Evolutionary conservation across 1,140 invertebrate species (phyloP).

Genomic region (Schlechtendalia chinensis): DNA sequence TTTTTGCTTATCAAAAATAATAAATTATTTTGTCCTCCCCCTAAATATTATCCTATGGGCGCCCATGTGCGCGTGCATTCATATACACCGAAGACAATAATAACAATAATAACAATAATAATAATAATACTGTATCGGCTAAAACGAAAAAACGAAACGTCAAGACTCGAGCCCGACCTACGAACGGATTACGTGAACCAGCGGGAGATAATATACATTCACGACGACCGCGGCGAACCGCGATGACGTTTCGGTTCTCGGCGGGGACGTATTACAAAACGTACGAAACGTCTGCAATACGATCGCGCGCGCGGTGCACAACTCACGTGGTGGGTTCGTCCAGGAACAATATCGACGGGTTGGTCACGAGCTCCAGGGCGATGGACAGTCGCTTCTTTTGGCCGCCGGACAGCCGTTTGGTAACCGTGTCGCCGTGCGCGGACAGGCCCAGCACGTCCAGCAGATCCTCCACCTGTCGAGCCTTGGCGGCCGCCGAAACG

Average conservation of each 20-base stretch:
- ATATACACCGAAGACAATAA: not conserved
- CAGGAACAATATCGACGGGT: constrained; percentile 75
- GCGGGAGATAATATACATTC: no score
- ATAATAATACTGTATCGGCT: not conserved
- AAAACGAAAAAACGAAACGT: not conserved
- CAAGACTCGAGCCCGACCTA: not conserved
- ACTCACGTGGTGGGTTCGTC: constrained; percentile 74
- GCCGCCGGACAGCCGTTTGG: constrained; percentile 67
- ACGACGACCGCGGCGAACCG: no score
- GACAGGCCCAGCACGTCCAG: constrained; percentile 63
- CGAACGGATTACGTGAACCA: not conserved
- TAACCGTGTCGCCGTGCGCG: constrained; percentile 63
- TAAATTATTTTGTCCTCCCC: no score
- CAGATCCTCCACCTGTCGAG: constrained; percentile 60
- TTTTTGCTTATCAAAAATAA: no score
- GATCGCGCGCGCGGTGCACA: no score
- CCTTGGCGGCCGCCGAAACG: not conserved
- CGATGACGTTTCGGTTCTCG: no score
- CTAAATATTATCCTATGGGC: no score
- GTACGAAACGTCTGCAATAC: no score
- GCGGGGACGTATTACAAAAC: no score
- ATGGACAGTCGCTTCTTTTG: constrained; percentile 73
- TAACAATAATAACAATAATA: not conserved
- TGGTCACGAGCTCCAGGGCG: constrained; percentile 66
- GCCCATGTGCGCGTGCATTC: not conserved